Evolutionary conservation across 1,140 invertebrate genomes (phyloP).

Genomic region (Papilio xuthus): DNA sequence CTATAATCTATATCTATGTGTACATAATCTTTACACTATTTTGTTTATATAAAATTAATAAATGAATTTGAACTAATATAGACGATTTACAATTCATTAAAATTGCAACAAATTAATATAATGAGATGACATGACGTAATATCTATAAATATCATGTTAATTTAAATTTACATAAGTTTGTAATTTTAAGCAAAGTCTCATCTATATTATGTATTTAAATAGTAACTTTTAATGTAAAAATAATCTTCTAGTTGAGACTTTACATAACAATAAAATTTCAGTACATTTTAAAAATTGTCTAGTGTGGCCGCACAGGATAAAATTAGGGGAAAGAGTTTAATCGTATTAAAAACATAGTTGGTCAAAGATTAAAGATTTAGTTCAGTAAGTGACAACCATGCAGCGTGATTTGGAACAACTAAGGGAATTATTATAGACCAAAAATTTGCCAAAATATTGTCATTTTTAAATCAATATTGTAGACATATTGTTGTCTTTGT

Average conservation of each 20-base stretch:
- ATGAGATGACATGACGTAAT: not conserved
- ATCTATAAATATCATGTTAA: not conserved
- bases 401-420: slow-evolving; percentile 1
- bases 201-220: not conserved
- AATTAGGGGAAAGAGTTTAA: not conserved
- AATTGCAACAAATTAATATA: not conserved
- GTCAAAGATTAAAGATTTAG: not conserved
- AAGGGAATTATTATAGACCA: not conserved
- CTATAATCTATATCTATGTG: not conserved
- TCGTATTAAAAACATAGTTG: not conserved
- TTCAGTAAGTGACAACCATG: not conserved
- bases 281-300: not conserved
- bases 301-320: not conserved
- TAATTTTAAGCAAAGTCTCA: not conserved
- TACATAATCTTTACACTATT: not conserved
- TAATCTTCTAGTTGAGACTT: not conserved
- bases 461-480: too few relatives aligned
- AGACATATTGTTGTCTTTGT: not conserved
- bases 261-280: slow-evolving; percentile 5
- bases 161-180: not conserved
- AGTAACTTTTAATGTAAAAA: not conserved
- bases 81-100: not conserved
- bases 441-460: not conserved
- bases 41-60: not conserved
- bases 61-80: not conserved